phyloP scores from a whole-genome alignment of 2,888 invertebrate species.

The Caenorhabditis imperialis region DNA sequence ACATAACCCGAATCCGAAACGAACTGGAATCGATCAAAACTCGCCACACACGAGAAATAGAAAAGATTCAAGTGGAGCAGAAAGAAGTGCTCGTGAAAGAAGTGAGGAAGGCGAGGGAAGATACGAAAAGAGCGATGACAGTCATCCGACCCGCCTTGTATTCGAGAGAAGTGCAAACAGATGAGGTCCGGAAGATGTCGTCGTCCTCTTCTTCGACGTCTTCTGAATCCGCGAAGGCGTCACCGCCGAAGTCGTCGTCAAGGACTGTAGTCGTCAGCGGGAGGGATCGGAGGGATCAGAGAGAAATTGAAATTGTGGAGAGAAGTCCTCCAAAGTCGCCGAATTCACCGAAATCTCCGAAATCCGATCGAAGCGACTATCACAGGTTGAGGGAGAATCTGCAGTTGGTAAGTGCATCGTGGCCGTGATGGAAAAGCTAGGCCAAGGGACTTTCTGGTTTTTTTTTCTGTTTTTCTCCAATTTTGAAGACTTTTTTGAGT shows the following conservation, averaged over 20 bases:
- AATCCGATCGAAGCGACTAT: constrained; percentile 24
- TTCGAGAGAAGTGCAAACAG: constrained; percentile 26
- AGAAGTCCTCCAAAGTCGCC: background rate
- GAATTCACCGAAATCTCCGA: background rate
- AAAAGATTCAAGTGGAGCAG: constrained; percentile 11
- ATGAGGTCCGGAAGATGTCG: background rate
- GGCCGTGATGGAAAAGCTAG: no score
- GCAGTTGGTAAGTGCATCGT: constrained; percentile 14
- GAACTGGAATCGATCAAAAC: constrained; percentile 17
- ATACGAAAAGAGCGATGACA: constrained; percentile 21
- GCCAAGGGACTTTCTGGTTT: no score
- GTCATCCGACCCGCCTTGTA: constrained; percentile 11
- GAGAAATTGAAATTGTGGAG: no score
- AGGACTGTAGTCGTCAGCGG: background rate
- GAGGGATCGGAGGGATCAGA: no score
- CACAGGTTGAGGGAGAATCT: constrained; percentile 28
- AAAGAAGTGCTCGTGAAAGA: constrained; percentile 7
- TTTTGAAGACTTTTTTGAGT: no score
- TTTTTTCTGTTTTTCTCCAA: no score
- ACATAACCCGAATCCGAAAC: background rate
- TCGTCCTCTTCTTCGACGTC: background rate
- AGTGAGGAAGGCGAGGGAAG: constrained; percentile 17
- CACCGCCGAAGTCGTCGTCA: constrained; percentile 19
- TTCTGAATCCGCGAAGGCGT: constrained; percentile 4
- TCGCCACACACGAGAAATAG: constrained; percentile 9